These are phyloP conservation scores for Pseudopleuronectes americanus DNA, from an alignment of 2,797 vertebrate species.

Conservation along the genomic window DNA sequence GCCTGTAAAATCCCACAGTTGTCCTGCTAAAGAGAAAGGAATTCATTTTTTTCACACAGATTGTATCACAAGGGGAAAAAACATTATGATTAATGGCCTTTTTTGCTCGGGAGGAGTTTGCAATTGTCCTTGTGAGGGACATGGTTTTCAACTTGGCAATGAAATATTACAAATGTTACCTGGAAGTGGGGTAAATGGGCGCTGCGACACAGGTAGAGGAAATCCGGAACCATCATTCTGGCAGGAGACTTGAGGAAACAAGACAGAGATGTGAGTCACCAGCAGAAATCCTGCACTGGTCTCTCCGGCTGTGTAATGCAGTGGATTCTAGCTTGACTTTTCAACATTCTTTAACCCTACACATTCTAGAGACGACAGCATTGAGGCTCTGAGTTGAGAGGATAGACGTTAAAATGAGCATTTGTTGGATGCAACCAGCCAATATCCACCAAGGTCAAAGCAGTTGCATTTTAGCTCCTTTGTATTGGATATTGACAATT, in stretches of 20 bases:
- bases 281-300: constrained; percentile 31
- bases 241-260: no score
- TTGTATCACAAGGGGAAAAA: no score
- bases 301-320: constrained; percentile 10
- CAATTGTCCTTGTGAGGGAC: no score
- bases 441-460: constrained; percentile 42
- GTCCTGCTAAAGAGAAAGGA: constrained; percentile 38
- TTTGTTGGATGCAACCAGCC: constrained; percentile 2
- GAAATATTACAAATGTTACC: no score
- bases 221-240: no score
- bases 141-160: no score
- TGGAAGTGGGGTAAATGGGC: no score
- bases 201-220: no score
- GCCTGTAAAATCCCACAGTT: constrained; percentile 11
- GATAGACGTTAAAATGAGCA: not conserved
- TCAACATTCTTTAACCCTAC: constrained; percentile 17
- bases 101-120: no score
- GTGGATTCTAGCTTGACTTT: constrained; percentile 37
- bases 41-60: constrained; percentile 25
- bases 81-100: no score
- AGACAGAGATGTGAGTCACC: constrained; percentile 41
- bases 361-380: not conserved
- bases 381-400: no score
- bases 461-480: not conserved
- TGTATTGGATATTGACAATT: no score